A percentile compares a stretch with the other conserved stretches of the same genome.
These are phyloP conservation scores for Rhabdomys dilectus DNA, from an alignment of 2,113 vertebrate genomes.

Conservation along the genomic window DNA sequence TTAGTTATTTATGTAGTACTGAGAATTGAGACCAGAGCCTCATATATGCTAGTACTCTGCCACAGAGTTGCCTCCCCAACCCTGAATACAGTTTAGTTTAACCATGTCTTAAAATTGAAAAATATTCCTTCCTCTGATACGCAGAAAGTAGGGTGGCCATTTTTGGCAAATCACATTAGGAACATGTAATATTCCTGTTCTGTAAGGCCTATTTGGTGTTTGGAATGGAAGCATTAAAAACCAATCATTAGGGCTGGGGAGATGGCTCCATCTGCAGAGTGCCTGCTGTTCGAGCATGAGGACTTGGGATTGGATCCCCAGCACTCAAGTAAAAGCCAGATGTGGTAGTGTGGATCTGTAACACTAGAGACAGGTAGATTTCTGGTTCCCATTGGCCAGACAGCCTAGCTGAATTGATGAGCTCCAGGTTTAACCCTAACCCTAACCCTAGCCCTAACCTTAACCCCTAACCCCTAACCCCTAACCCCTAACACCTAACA, in stretches of 20 bases:
- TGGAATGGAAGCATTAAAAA: background rate
- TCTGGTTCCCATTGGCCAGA: background rate
- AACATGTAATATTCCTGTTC: background rate
- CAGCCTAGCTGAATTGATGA: background rate
- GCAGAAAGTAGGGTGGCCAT: background rate
- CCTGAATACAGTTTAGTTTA: slow-evolving; percentile 4
- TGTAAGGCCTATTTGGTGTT: slow-evolving; percentile 5
- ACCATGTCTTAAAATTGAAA: slow-evolving; percentile 39
- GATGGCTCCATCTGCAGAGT: background rate
- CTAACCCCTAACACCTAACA: no score
- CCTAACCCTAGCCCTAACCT: no score
- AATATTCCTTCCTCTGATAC: slow-evolving; percentile 3
- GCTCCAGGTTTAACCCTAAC: background rate
- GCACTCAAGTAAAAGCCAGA: background rate
- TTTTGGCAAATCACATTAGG: slow-evolving; percentile 34
- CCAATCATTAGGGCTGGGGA: background rate
- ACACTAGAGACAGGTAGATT: background rate
- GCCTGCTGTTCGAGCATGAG: background rate
- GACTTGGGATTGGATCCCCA: background rate
- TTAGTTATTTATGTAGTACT: background rate
- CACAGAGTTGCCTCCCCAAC: background rate
- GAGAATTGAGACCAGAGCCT: background rate
- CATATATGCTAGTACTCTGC: background rate
- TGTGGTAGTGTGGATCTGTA: background rate
- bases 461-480: no score